Evolutionary conservation across 2,888 invertebrate species (phyloP).

Genomic region (Troides aeacus): DNA sequence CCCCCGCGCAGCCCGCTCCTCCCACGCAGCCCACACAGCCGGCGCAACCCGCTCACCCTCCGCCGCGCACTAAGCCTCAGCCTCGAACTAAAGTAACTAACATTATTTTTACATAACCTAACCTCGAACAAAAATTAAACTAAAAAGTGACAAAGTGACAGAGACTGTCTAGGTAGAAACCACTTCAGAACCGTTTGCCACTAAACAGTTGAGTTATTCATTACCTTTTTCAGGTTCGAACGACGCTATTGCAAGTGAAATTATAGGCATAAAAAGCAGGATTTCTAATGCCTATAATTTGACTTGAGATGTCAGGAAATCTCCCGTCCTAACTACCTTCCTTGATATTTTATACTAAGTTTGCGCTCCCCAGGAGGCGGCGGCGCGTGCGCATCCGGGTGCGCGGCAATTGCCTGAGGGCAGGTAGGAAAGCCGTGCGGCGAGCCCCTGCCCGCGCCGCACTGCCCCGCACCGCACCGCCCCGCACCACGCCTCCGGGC

Average conservation of each 20-base stretch:
- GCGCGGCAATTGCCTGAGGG: slow-evolving; percentile 68
- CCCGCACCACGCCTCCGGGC: slow-evolving; percentile 21
- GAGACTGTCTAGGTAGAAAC: too few relatives aligned
- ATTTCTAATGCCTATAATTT: too few relatives aligned
- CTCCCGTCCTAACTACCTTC: too few relatives aligned
- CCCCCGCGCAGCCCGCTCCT: slow-evolving; percentile 36
- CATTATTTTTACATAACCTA: background rate
- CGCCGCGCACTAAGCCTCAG: slow-evolving; percentile 65
- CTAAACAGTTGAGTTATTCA: too few relatives aligned
- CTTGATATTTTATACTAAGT: background rate
- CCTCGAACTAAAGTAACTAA: slow-evolving; percentile 63
- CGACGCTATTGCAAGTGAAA: too few relatives aligned
- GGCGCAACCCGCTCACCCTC: slow-evolving; percentile 42
- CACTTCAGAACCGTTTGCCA: too few relatives aligned
- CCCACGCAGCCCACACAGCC: slow-evolving; percentile 32
- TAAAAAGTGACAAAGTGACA: too few relatives aligned
- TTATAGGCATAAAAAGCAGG: too few relatives aligned
- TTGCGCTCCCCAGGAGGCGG: slow-evolving; percentile 43
- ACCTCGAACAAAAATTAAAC: background rate
- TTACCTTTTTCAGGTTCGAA: too few relatives aligned
- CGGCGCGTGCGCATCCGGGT: slow-evolving; percentile 53
- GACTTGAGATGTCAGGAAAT: too few relatives aligned
- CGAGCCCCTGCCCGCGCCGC: slow-evolving; percentile 41
- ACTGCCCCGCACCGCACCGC: slow-evolving; percentile 33
- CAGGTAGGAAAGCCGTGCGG: slow-evolving; percentile 62